Conservation (phyloP, 2,113 vertebrate genomes). For the rat (Rattus norvegicus) region DNA sequence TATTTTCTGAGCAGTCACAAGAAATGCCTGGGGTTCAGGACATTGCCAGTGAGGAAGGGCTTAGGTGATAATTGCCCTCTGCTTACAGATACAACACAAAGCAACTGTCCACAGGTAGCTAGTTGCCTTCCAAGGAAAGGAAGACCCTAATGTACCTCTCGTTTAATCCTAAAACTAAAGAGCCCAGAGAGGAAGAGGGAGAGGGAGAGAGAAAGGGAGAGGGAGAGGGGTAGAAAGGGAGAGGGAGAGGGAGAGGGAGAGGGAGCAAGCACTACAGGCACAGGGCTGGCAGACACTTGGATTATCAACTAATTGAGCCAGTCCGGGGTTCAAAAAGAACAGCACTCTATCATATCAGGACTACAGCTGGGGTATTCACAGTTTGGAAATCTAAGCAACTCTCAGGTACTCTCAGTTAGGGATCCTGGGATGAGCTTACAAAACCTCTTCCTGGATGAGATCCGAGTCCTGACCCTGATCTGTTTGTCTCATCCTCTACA, state of each 20-base stretch:
- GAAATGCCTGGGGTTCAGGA: neutral
- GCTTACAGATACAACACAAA: neutral
- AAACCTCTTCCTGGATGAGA: neutral
- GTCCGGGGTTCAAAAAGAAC: neutral
- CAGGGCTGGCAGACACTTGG: neutral
- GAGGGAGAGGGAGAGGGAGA: too few relatives aligned
- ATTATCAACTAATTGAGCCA: neutral
- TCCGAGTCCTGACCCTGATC: neutral
- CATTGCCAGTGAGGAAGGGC: neutral
- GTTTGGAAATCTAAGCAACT: slow-evolving; percentile 37
- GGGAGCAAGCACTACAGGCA: neutral
- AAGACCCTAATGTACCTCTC: neutral
- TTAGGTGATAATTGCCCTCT: neutral
- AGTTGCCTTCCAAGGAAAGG: neutral
- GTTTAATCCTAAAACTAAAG: neutral
- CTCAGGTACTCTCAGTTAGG: neutral
- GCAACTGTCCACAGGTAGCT: slow-evolving; percentile 2
- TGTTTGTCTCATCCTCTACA: neutral
- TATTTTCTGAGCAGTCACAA: neutral
- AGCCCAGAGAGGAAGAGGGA: neutral
- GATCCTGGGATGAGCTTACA: neutral
- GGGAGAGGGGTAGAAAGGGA: too few relatives aligned
- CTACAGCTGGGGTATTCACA: neutral
- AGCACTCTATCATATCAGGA: neutral
- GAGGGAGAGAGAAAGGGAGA: too few relatives aligned